phyloP scores from a whole-genome alignment of 2,888 invertebrate species.

The Drosophila yooni region DNA sequence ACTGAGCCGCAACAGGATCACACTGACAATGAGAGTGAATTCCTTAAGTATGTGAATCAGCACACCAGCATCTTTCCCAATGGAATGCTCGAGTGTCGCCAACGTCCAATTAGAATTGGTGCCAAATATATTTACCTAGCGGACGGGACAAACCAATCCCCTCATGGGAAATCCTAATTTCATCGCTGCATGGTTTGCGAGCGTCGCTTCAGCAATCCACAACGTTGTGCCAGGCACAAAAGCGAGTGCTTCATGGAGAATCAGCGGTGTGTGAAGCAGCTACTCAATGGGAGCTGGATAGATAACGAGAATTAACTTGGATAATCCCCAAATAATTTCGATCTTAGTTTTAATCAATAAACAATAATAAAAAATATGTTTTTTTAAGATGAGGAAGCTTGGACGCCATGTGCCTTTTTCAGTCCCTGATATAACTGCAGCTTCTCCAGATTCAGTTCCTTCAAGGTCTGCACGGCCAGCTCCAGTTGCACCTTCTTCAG shows the following conservation, averaged over 20 bases:
- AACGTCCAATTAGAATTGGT: constrained; percentile 2
- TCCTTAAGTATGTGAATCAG: constrained; percentile 41
- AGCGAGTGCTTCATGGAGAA: constrained; percentile 38
- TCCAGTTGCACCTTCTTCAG: constrained; percentile 89
- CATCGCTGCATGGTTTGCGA: constrained; percentile 48
- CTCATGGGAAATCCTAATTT: neutral
- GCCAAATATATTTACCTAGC: constrained; percentile 35
- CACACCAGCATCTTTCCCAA: constrained; percentile 58
- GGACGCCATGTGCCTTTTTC: constrained; percentile 88
- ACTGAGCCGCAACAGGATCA: neutral
- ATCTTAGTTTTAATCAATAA: neutral
- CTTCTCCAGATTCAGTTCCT: constrained; percentile 88
- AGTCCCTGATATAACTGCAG: constrained; percentile 88
- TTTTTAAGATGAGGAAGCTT: constrained; percentile 65
- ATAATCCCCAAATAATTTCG: neutral
- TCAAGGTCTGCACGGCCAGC: constrained; percentile 89
- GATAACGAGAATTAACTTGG: neutral
- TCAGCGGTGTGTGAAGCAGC: constrained; percentile 4
- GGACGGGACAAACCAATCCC: constrained; percentile 7
- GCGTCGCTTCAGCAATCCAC: constrained; percentile 32
- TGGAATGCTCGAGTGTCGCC: constrained; percentile 64
- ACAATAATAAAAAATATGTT: constrained; percentile 40
- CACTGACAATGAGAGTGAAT: constrained; percentile 4
- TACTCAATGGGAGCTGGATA: neutral
- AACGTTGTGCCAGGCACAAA: constrained; percentile 27